Evolutionary conservation across 2,888 invertebrate species (phyloP).

Genomic region (Ceriagrion tenellum): DNA sequence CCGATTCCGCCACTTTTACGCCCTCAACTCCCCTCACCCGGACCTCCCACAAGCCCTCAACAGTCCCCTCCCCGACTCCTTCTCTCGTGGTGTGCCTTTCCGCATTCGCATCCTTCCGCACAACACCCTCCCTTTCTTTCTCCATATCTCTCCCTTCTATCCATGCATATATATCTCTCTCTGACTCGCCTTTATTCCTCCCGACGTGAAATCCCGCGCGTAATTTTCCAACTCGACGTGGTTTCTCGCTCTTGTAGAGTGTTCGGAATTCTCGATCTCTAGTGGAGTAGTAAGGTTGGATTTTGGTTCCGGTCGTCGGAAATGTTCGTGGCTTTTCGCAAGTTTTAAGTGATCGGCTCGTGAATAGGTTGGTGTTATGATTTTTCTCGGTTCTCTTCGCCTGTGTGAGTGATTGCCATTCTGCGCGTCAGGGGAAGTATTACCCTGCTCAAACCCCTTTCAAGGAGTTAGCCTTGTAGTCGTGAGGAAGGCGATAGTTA

Average conservation of each 20-base stretch:
- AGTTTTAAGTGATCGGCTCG: not conserved
- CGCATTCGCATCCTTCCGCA: not conserved
- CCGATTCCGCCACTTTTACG: not conserved
- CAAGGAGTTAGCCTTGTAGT: too few species aligned
- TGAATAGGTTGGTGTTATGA: not conserved
- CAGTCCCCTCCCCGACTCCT: not conserved
- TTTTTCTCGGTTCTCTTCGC: too few species aligned
- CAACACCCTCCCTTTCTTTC: constrained; percentile 4
- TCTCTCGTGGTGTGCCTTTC: not conserved
- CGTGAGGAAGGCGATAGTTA: too few species aligned
- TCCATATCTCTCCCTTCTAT: not conserved
- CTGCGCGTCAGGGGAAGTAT: too few species aligned
- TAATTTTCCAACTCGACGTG: not conserved
- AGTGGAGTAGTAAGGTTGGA: not conserved
- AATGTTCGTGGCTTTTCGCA: not conserved
- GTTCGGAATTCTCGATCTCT: not conserved
- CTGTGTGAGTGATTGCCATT: too few species aligned
- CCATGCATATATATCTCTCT: not conserved
- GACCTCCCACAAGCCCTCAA: not conserved
- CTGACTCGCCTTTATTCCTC: not conserved
- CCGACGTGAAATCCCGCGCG: not conserved
- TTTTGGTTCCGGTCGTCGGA: not conserved
- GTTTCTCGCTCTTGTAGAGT: not conserved
- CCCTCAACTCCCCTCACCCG: not conserved
- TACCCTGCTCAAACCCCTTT: too few species aligned